phyloP scores from a whole-genome alignment of 2,888 invertebrate species.

The Ichneumon xanthorius region DNA sequence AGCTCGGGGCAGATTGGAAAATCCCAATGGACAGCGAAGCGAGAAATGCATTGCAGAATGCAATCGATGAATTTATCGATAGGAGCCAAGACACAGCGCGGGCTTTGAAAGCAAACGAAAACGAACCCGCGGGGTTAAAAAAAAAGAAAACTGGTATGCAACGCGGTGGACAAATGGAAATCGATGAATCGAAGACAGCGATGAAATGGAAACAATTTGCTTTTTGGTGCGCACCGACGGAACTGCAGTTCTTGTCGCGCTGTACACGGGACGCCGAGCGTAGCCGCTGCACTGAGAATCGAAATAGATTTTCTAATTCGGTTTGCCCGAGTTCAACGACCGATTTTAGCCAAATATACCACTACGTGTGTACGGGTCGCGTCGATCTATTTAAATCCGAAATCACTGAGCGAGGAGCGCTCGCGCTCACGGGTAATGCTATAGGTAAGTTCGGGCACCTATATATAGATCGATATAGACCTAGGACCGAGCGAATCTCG shows the following conservation, averaged over 20 bases:
- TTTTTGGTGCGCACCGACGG: neutral
- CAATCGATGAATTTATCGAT: constrained; percentile 30
- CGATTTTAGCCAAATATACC: constrained; percentile 64
- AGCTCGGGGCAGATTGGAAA: constrained; percentile 45
- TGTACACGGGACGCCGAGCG: constrained; percentile 3
- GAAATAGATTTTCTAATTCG: constrained; percentile 67
- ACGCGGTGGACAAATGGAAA: neutral
- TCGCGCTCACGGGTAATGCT: constrained; percentile 25
- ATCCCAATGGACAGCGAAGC: constrained; percentile 10
- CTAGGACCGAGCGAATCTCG: constrained; percentile 6
- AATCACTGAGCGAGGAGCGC: constrained; percentile 52
- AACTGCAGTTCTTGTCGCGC: neutral
- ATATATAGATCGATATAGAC: constrained; percentile 13
- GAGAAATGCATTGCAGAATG: constrained; percentile 30
- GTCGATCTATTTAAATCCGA: constrained; percentile 62
- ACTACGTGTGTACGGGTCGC: constrained; percentile 37
- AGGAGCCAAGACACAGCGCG: neutral
- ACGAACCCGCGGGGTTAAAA: constrained; percentile 27
- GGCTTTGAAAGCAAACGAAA: constrained; percentile 4
- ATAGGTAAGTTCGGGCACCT: neutral
- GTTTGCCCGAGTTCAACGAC: constrained; percentile 66
- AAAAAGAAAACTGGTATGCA: neutral
- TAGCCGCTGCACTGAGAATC: constrained; percentile 27
- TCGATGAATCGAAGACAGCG: neutral
- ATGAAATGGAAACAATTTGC: constrained; percentile 29